A percentile compares a stretch with the other conserved stretches of the same genome.
Conservation (phyloP, 1,140 invertebrate genomes). For the Leptopilina clavipes region DNA sequence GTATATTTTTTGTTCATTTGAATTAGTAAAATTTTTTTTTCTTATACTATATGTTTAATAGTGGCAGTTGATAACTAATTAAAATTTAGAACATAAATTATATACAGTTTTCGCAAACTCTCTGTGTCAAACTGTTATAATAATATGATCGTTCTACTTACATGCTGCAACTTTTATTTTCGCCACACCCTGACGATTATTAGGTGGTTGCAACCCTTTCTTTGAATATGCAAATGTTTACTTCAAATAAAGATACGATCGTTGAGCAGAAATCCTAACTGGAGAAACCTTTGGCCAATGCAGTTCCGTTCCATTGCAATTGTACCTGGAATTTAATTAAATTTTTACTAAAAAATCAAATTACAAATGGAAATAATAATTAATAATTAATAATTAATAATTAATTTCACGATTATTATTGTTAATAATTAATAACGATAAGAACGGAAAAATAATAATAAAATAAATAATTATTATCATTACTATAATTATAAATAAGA, state of each 20-base stretch:
- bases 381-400: background rate
- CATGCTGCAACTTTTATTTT: background rate
- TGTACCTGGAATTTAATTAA: background rate
- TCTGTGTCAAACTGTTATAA: background rate
- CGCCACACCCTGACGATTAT: constrained; percentile 17
- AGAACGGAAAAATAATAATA: too few species aligned
- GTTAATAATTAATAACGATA: too few species aligned
- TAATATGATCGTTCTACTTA: background rate
- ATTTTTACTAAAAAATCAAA: background rate
- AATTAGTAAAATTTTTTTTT: too few species aligned
- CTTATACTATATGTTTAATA: too few species aligned
- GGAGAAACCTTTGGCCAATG: background rate
- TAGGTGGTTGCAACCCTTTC: constrained; percentile 32
- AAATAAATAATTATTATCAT: background rate
- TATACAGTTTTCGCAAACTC: background rate
- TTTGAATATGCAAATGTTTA: constrained; percentile 31
- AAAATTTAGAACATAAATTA: background rate
- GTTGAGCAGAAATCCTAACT: background rate
- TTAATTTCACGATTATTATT: too few species aligned
- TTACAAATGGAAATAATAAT: background rate
- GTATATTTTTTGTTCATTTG: too few species aligned
- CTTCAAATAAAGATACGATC: background rate
- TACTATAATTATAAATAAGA: too few species aligned
- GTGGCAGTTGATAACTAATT: too few species aligned
- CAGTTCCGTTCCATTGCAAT: background rate